Base-by-base conservation (phyloP, 2,888 invertebrate genomes). In the Platerodrilus igneus region DNA sequence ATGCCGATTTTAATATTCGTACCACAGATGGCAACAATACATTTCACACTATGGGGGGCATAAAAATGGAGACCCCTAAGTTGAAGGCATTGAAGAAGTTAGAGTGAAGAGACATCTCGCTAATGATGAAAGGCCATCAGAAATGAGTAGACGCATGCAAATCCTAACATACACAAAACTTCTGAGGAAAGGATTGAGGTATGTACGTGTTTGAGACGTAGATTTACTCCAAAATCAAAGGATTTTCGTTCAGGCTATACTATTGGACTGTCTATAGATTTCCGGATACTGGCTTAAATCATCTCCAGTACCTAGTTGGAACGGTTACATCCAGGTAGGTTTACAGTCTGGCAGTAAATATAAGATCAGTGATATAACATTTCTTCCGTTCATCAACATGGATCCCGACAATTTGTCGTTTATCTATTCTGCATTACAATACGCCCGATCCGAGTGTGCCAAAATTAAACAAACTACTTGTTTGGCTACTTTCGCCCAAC, bases 241-340 rank as follows among this genome's bases (percentile, higher is more conserved):
- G 14, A 3, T 27, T 15, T 27, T 16, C 27, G 16, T 27, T 8
- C 27, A 27, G n/a, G 18, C 29, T 27, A 16, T 29, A 29, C 18
- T 7, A 11, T 29, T 29, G 29, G 29, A 29, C 8, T 29, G 18
- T n/a, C 17, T 29, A 29, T 29, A 19, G 29, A 29, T 29, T 10
- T 29, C 29, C 18, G 17, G 29, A 29, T 29, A 18, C 15, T 29
- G n/a, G 29, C 29, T 29, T 29, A 4, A 18, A 18, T 19, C 18
- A 29, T 29, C 29, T 29, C 18, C 29, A 17, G 18, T 29, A 18
- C 29, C 29, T 29, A 29, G 17, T 29, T 27, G 27, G 27, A 27
- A 27, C 25, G 27, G 27, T 27, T 27, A 15, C 27, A 27, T 27
- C 15, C 27, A 27, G 16, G 27, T 27, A 16, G 27, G 27, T 27